Evolutionary conservation across 1,140 invertebrate species (phyloP).

Genomic region (Medauroidea extradentata): DNA sequence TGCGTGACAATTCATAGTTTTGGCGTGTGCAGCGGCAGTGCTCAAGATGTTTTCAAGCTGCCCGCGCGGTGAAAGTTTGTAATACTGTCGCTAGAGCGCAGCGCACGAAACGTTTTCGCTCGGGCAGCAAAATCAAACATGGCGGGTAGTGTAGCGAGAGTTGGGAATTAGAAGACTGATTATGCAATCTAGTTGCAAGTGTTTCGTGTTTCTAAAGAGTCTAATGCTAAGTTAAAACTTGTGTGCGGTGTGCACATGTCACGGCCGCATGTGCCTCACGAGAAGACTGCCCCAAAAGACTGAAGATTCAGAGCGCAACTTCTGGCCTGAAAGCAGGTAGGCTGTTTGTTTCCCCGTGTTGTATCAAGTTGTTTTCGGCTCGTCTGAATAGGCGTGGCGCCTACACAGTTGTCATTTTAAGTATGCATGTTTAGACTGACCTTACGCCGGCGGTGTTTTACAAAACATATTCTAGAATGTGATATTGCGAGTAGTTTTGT

Average conservation of each 20-base stretch:
- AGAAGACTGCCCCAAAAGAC: constrained; percentile 17
- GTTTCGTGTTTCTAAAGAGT: constrained; percentile 8
- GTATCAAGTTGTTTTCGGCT: not conserved
- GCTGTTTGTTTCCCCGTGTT: constrained; percentile 5
- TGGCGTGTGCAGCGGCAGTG: no score
- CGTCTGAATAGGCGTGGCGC: no score
- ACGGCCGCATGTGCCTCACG: constrained; percentile 17
- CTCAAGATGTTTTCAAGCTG: no score
- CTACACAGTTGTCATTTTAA: no score
- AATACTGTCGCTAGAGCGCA: no score
- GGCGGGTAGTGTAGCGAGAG: constrained; percentile 1
- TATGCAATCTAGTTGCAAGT: constrained; percentile 3
- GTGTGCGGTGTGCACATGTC: constrained; percentile 13
- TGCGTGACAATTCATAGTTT: no score
- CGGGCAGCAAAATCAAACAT: constrained; percentile 4
- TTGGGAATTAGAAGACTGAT: constrained; percentile 9
- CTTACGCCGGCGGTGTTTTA: no score
- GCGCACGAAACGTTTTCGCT: no score
- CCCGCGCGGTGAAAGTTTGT: no score
- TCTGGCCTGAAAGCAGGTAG: constrained; percentile 12
- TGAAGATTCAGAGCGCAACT: constrained; percentile 6
- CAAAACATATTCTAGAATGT: no score
- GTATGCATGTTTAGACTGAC: no score
- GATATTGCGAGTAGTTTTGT: no score
- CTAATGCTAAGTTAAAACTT: constrained; percentile 11